phyloP scores from a whole-genome alignment of 23 tunicate genomes.

The Diplosoma virens region DNA sequence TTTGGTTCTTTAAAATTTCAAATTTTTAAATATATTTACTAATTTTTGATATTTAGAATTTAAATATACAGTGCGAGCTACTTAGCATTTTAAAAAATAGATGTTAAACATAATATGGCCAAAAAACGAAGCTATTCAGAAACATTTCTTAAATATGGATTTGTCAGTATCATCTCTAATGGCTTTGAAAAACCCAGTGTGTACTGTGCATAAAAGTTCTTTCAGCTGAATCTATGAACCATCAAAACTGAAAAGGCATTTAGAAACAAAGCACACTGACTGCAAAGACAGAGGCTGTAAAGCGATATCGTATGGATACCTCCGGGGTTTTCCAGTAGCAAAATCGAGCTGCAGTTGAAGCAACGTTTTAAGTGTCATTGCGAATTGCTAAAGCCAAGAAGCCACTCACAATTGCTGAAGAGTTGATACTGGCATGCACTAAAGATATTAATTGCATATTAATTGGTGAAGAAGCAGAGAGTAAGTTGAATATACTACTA shows the following conservation, averaged over 20 bases:
- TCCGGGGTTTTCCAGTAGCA: constrained; percentile 15
- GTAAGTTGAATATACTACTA: constrained; percentile 6
- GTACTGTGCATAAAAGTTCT: too few relatives aligned
- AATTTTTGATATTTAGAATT: too few relatives aligned
- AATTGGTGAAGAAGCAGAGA: constrained; percentile 15
- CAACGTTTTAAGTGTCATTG: constrained; percentile 7
- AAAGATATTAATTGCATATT: constrained; percentile 19
- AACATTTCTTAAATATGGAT: too few relatives aligned
- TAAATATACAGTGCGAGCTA: too few relatives aligned
- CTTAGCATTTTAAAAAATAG: too few relatives aligned
- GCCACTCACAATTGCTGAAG: constrained; percentile 13
- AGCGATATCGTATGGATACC: constrained; percentile 12
- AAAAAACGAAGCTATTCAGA: too few relatives aligned
- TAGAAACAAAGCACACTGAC: not conserved
- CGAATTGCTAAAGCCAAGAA: constrained; percentile 22
- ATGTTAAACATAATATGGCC: too few relatives aligned
- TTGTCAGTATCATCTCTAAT: too few relatives aligned
- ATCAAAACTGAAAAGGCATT: not conserved
- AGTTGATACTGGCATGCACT: constrained; percentile 22
- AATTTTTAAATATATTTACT: too few relatives aligned
- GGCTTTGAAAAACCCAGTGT: too few relatives aligned
- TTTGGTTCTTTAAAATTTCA: too few relatives aligned
- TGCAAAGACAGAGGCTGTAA: not conserved
- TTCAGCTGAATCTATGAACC: too few relatives aligned
- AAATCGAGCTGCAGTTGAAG: constrained; percentile 7